Conservation (phyloP, 2,113 vertebrate genomes). For the Forbesichthys agassizii region DNA sequence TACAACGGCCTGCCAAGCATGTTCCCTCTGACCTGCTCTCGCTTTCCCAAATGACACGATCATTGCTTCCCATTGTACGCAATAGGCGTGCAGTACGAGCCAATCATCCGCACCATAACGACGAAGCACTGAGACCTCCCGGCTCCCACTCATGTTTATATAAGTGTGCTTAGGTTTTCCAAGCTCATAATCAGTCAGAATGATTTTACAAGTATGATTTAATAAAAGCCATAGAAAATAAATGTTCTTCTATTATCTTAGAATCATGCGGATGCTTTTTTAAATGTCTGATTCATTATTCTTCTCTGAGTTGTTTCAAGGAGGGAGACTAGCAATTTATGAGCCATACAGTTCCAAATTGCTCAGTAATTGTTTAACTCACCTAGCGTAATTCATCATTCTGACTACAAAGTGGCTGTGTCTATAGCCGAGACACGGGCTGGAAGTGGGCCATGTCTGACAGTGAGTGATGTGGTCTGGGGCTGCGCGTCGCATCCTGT, state of each 20-base stretch:
- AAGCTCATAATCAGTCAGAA: neutral
- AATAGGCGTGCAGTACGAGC: neutral
- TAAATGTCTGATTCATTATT: constrained; percentile 51
- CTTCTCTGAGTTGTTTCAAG: constrained; percentile 42
- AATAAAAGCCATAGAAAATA: too few species aligned
- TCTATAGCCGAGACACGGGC: constrained; percentile 33
- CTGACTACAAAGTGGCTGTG: constrained; percentile 58
- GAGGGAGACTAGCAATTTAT: constrained; percentile 47
- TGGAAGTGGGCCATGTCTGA: constrained; percentile 49
- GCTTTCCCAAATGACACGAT: neutral
- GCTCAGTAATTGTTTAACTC: constrained; percentile 72
- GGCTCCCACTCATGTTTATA: constrained; percentile 10
- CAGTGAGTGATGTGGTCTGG: constrained; percentile 64
- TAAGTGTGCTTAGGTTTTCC: constrained; percentile 11
- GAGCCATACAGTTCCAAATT: constrained; percentile 56
- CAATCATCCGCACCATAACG: constrained; percentile 27
- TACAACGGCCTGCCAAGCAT: neutral
- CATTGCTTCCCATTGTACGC: constrained; percentile 13
- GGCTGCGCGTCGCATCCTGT: constrained; percentile 20
- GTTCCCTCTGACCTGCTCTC: constrained; percentile 7
- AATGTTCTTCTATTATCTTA: neutral
- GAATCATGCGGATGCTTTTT: neutral
- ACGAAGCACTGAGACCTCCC: neutral
- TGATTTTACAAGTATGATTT: too few species aligned
- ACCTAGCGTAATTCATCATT: constrained; percentile 71